Conservation (phyloP, 2,113 vertebrate genomes). For the Platanista minor region DNA sequence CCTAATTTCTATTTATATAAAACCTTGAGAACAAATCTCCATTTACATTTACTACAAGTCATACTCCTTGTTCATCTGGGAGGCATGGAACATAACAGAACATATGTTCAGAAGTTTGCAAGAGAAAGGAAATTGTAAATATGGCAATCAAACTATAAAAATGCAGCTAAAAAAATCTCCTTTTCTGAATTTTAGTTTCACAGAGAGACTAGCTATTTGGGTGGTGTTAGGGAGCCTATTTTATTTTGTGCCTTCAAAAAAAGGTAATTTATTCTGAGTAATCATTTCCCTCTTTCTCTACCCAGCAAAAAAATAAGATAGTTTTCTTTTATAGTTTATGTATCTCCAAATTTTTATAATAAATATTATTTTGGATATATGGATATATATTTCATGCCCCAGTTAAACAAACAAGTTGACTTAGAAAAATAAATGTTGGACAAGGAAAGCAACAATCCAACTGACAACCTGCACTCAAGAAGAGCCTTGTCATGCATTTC, state of each 20-base stretch:
- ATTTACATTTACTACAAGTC: not conserved
- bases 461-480: not conserved
- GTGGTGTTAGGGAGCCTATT: not conserved
- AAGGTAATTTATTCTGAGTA: not conserved
- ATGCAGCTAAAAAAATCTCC: not conserved
- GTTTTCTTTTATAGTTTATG: not conserved
- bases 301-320: not conserved
- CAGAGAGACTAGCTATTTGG: not conserved
- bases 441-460: not conserved
- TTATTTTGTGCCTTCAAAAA: not conserved
- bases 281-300: not conserved
- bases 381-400: not conserved
- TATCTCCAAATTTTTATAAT: not conserved
- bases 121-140: constrained; percentile 7
- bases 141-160: not conserved
- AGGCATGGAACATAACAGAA: constrained; percentile 4
- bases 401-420: not conserved
- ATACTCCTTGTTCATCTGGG: constrained; percentile 17
- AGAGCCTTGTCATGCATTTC: not conserved
- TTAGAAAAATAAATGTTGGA: not conserved
- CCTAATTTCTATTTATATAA: constrained; percentile 2
- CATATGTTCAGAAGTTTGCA: constrained; percentile 48
- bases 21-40: not conserved
- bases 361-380: not conserved
- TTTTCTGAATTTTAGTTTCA: not conserved